Base-by-base conservation (phyloP, 2,888 invertebrate species). In the Catocala nupta region DNA sequence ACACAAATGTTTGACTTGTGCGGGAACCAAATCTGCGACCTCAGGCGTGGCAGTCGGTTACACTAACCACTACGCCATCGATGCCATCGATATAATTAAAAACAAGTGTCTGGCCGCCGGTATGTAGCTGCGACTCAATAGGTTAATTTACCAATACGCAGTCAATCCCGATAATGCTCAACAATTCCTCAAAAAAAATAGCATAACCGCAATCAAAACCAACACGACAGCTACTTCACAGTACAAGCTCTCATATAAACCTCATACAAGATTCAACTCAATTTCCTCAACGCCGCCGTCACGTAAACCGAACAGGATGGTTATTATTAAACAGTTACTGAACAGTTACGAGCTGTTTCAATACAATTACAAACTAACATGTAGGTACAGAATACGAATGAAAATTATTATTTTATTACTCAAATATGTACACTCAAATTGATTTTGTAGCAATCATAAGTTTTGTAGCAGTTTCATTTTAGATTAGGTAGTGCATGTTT, bases 271-370 rank as follows among this genome's bases (percentile, higher is more conserved):
- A 53, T 47, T 33, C 12, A 55, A 50, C 49, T 50, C 44, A 36
- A 55, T 55, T 60, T 45, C 52, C 52, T 34, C 8, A n/a, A 39
- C 60, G 7, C 16, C 60, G 7, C 16, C 43, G 36, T 49, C 42
- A 44, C 13, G 16, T 50, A 54, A 0, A 59, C 45, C 16, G 56
- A 69, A 65, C 45, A 53, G 39, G n/a, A 52, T 52, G 55, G 49
- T 54, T 48, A 75, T 62, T 56, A 71, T 63, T 63, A 63, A 66
- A 57, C 63, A 70, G 55, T 63, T 25, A 25, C 53, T 55, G 25
- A 53, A 16, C 44, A 57, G 61, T 72, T 62, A 55, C 34, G 9
- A 55, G 43, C 44, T 67, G 63, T 64, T 72, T 25, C 64, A 48
- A 71, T 63, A 62, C 52, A 62, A 59, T 75, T 71, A 62, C 57